These are phyloP conservation scores for Macropus fuliginosus DNA, from an alignment of 2,797 vertebrate species.

Conservation along the genomic window DNA sequence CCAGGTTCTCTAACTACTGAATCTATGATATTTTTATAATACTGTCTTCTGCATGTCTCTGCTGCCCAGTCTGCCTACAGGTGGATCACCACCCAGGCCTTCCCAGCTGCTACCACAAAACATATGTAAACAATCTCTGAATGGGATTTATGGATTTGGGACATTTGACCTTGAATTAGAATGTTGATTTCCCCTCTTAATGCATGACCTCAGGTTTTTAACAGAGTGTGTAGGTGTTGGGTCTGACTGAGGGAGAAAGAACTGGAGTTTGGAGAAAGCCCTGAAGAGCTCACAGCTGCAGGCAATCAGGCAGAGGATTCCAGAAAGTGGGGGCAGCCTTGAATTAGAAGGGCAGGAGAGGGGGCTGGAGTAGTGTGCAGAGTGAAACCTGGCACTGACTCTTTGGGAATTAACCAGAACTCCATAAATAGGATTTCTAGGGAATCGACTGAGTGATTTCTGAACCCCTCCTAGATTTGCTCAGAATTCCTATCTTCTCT, in stretches of 20 bases:
- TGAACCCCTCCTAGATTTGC: constrained; percentile 1
- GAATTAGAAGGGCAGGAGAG: not conserved
- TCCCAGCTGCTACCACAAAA: not conserved
- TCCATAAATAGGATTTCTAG: constrained; percentile 2
- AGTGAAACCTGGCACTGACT: not conserved
- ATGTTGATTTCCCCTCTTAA: not conserved
- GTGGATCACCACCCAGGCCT: not conserved
- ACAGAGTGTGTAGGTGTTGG: constrained; percentile 21
- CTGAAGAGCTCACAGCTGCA: not conserved
- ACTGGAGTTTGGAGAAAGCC: not conserved
- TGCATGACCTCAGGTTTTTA: not conserved
- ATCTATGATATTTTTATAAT: not conserved
- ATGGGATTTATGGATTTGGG: constrained; percentile 17
- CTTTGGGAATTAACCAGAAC: not conserved
- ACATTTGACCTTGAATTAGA: constrained; percentile 49
- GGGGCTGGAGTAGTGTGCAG: constrained; percentile 8
- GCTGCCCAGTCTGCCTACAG: not conserved
- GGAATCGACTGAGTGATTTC: not conserved
- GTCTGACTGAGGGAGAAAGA: not conserved
- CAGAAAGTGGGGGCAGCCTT: not conserved
- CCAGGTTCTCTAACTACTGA: not conserved
- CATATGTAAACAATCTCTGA: not conserved
- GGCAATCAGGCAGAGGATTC: not conserved
- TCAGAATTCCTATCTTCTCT: constrained; percentile 13
- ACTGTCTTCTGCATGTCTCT: not conserved